Percentiles rank a stretch among this genome's conserved stretches.
Conservation (phyloP, 2,888 invertebrate species). For the Drepana falcataria region DNA sequence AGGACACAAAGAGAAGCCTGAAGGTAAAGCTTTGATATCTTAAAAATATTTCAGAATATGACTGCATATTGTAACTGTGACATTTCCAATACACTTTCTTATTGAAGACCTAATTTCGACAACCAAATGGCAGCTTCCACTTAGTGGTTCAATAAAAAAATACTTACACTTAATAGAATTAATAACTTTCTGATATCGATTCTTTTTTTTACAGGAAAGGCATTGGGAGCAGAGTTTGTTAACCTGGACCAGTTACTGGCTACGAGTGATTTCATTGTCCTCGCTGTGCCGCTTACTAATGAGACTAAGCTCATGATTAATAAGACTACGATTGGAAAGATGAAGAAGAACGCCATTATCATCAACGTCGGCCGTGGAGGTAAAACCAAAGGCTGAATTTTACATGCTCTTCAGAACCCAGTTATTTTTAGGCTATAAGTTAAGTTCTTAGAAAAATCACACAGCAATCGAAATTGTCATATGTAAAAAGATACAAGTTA, state of each 20-base stretch:
- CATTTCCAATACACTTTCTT: no score
- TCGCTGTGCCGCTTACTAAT: conserved; percentile 86
- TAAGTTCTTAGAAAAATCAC: no score
- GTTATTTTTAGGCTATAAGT: no score
- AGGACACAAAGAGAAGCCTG: conserved; percentile 82
- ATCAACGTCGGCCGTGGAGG: conserved; percentile 93
- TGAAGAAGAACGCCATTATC: conserved; percentile 93
- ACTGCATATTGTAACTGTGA: no score
- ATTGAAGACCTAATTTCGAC: no score
- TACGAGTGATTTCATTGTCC: conserved; percentile 91
- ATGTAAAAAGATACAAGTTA: no score
- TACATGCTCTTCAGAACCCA: not conserved
- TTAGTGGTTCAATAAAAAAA: no score
- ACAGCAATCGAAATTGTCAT: no score
- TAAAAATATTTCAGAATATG: no score
- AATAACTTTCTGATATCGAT: no score
- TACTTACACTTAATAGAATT: no score
- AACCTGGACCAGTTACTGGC: conserved; percentile 84
- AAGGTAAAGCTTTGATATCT: conserved; percentile 54
- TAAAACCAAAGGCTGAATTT: conserved; percentile 16
- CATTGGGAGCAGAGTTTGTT: conserved; percentile 81
- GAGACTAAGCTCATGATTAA: conserved; percentile 90
- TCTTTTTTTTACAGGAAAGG: conserved; percentile 39
- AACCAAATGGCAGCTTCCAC: no score
- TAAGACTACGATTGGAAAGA: conserved; percentile 84